phyloP scores from a whole-genome alignment of 2,797 vertebrate species.

The Tamandua tetradactyla region DNA sequence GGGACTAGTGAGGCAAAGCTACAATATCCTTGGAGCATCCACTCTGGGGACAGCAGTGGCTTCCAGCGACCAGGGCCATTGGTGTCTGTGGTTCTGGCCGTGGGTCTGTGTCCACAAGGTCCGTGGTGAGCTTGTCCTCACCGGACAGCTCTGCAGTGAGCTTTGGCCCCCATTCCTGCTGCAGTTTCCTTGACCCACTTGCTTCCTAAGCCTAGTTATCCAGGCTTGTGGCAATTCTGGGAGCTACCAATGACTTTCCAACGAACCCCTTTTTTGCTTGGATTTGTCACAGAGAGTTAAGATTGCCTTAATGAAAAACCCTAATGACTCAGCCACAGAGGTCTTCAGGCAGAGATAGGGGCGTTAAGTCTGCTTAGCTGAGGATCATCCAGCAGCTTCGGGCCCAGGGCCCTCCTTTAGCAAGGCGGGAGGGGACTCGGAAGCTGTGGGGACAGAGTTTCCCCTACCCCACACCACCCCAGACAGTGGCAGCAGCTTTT shows the following conservation, averaged over 20 bases:
- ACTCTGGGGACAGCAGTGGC: background rate
- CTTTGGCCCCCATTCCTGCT: background rate
- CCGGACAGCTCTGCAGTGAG: background rate
- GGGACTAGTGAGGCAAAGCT: background rate
- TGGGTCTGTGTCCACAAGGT: background rate
- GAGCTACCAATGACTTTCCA: background rate
- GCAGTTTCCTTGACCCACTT: background rate
- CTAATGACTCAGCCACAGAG: background rate
- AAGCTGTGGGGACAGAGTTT: rapidly evolving
- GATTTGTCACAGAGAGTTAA: background rate
- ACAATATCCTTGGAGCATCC: background rate
- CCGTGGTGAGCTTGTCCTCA: background rate
- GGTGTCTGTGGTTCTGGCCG: background rate
- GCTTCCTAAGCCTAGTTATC: background rate
- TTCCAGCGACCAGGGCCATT: background rate
- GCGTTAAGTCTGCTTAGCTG: background rate
- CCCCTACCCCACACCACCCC: background rate
- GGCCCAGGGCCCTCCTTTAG: background rate
- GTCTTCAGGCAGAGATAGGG: background rate
- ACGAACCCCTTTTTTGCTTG: background rate
- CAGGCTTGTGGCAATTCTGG: background rate
- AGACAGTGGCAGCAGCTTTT: background rate
- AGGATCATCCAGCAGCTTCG: too few species aligned
- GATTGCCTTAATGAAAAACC: background rate
- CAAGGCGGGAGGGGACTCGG: background rate